A percentile compares a stretch with the other conserved stretches of the same genome.
Evolutionary conservation across 2,113 vertebrate species (phyloP).

Genomic region (Diadophis punctatus): DNA sequence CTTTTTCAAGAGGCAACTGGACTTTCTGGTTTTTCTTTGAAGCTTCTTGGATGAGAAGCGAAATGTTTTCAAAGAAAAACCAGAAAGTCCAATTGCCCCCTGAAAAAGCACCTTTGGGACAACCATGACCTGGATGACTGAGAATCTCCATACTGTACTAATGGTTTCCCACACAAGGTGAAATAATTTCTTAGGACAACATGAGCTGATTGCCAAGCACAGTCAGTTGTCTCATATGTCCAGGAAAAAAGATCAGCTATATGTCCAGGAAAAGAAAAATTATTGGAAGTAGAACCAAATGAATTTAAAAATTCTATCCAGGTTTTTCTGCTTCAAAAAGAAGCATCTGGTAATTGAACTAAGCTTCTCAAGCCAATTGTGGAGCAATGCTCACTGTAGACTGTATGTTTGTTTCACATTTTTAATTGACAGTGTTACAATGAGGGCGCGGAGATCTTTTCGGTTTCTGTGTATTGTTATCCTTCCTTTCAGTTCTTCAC

Average conservation of each 20-base stretch:
- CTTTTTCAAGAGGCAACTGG: no score
- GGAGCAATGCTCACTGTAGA: slow-evolving; percentile 71
- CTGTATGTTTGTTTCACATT: slow-evolving; percentile 78
- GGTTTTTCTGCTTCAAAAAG: not conserved
- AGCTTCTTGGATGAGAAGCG: no score
- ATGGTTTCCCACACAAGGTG: not conserved
- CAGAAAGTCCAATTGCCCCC: no score
- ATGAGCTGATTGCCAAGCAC: not conserved
- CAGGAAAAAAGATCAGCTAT: not conserved
- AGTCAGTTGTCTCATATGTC: rapidly evolving
- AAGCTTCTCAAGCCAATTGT: rapidly evolving
- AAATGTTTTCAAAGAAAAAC: no score
- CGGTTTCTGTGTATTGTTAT: slow-evolving; percentile 84
- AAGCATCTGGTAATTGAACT: not conserved
- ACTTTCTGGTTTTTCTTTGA: no score
- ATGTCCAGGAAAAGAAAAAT: not conserved
- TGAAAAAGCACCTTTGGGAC: no score
- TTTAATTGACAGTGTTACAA: slow-evolving; percentile 76
- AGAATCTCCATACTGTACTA: not conserved
- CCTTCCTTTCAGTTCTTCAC: slow-evolving; percentile 80
- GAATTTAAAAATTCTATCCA: not conserved
- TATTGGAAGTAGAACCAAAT: not conserved
- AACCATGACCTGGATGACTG: no score
- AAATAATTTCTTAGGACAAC: not conserved
- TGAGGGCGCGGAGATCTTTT: slow-evolving; percentile 88